Evolutionary conservation across 2,797 vertebrate species (phyloP).

Genomic region (Peromyscus attwateri): DNA sequence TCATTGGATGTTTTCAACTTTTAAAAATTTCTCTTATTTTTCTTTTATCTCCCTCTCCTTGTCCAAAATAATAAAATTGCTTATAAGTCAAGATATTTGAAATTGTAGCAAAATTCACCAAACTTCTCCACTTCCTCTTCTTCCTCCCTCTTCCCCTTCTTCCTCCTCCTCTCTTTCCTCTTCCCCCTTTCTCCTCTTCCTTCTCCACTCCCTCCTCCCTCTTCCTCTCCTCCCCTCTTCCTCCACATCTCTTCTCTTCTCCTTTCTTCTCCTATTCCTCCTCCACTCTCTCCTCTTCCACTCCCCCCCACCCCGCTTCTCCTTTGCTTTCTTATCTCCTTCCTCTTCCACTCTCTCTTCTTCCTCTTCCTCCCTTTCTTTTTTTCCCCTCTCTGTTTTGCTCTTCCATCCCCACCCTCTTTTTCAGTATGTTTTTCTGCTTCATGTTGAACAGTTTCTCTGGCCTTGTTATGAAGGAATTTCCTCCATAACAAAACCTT

Average conservation of each 20-base stretch:
- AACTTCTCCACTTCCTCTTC: fast-evolving
- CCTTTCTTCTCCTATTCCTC: neutral
- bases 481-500: neutral
- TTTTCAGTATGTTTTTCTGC: neutral
- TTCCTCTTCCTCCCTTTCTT: too few species aligned
- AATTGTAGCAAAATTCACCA: neutral
- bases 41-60: neutral
- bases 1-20: neutral
- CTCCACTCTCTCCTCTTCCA: too few species aligned
- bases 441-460: neutral
- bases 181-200: too few species aligned
- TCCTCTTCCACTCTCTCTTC: neutral
- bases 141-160: too few species aligned
- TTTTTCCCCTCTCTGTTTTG: neutral
- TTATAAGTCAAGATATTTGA: too few species aligned
- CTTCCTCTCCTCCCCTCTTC: too few species aligned
- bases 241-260: too few species aligned
- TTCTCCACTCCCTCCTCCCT: too few species aligned
- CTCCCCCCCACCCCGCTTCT: too few species aligned
- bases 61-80: neutral
- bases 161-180: neutral
- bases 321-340: neutral
- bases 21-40: neutral
- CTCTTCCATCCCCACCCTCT: neutral
- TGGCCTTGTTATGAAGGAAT: neutral